Conservation (phyloP, 2,797 vertebrate species). For the Gobio occitaniae region DNA sequence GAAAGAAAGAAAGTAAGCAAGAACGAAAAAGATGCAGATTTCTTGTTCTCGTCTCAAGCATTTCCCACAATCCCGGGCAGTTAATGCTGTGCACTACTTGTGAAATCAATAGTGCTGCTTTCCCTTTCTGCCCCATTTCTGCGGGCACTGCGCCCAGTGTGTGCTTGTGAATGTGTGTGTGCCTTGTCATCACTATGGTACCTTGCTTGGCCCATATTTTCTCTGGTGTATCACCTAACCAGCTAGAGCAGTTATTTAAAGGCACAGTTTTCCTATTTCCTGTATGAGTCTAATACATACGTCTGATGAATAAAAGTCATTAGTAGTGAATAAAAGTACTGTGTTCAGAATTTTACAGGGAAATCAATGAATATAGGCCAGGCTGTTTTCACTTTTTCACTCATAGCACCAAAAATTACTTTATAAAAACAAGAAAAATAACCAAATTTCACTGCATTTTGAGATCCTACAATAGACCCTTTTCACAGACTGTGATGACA, state of each 20-base stretch:
- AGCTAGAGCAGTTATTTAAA: constrained; percentile 28
- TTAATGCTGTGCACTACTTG: background rate
- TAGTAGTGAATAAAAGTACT: background rate
- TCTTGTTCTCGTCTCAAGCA: background rate
- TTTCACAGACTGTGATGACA: too few species aligned
- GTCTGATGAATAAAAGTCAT: background rate
- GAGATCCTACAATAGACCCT: too few species aligned
- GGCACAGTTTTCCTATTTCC: constrained; percentile 15
- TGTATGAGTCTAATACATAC: background rate
- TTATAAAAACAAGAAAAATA: background rate
- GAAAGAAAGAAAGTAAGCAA: background rate
- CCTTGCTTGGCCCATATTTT: constrained; percentile 20
- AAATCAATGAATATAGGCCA: background rate
- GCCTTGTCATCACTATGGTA: constrained; percentile 34
- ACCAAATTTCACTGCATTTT: too few species aligned
- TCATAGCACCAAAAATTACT: background rate
- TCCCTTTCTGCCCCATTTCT: constrained; percentile 14
- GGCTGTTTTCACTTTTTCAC: background rate
- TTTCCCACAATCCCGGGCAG: background rate
- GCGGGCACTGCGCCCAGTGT: constrained; percentile 14
- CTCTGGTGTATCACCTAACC: constrained; percentile 3
- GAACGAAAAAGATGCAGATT: background rate
- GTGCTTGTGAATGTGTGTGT: constrained; percentile 33
- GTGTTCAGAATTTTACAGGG: background rate
- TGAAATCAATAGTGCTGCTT: constrained; percentile 24